Evolutionary conservation across 37 sponge, comb jelly and placozoan genomes (phyloP).

Genomic region (Halichondria panicea): DNA sequence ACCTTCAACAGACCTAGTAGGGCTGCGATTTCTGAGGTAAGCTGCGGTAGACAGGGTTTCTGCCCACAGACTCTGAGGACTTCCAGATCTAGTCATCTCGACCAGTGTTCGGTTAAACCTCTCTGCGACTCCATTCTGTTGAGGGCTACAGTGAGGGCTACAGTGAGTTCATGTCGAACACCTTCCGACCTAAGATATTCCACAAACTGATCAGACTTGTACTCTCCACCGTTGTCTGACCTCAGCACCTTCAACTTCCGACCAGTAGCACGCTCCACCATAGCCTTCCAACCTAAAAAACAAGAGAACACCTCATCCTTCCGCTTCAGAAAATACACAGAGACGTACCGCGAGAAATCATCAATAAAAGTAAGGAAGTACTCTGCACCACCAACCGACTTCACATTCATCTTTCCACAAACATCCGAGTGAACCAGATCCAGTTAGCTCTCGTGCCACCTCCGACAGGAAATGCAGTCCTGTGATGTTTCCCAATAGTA

Average conservation of each 20-base stretch:
- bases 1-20: constrained; percentile 42
- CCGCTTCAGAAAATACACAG: constrained; percentile 55
- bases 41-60: constrained; percentile 68
- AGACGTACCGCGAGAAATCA: constrained; percentile 62
- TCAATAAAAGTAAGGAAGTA: constrained; percentile 65
- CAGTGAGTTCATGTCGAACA: constrained; percentile 55
- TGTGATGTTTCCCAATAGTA: constrained; percentile 55
- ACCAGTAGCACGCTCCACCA: constrained; percentile 46
- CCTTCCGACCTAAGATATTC: constrained; percentile 50
- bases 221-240: constrained; percentile 63
- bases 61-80: constrained; percentile 59
- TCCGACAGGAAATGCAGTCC: constrained; percentile 28
- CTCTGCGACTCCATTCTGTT: constrained; percentile 78
- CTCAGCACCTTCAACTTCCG: constrained; percentile 54
- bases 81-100: no score
- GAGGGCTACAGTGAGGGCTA: constrained; percentile 66
- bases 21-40: constrained; percentile 60
- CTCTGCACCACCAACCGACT: constrained; percentile 63
- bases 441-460: constrained; percentile 27
- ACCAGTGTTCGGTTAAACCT: constrained; percentile 65
- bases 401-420: constrained; percentile 51
- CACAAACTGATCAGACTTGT: constrained; percentile 52
- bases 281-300: constrained; percentile 64
- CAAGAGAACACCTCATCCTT: constrained; percentile 55
- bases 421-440: constrained; percentile 46